Evolutionary conservation across 2,113 vertebrate genomes (phyloP), one percentile per base, ranked within the genome.

Genomic region (Nannospalax galili): DNA sequence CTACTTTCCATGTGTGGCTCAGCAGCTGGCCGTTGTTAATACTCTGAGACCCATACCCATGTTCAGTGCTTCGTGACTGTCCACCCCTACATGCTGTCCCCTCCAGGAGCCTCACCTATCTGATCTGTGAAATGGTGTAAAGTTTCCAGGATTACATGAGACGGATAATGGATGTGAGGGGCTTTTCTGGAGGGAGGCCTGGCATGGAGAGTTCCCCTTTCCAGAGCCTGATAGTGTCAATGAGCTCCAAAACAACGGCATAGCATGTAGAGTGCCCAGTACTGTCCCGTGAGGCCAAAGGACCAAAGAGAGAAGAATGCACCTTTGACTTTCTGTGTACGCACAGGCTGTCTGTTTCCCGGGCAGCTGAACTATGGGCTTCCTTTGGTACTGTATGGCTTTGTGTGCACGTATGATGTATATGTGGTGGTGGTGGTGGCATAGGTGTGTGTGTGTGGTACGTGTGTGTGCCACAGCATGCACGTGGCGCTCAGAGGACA

Each of bases 91-190:
- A 65, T 35, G 24, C 4, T 45, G 6, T 20, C 48, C 17, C n/a
- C 24, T 32, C 2, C 2, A 0, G 60, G 10, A 64, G 3, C 48
- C 75, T 64, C 0, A 0, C 0, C 26, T 6, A 20, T 22, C 77
- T 8, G 17, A 1, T 30, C 1, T 1, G 15, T 37, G 17, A 74
- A 28, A 35, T 5, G 42, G 32, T 6, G 60, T 30, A 52, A 6
- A 1, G 1, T 4, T 11, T 30, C 35, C 14, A 32, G 19, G 79
- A 10, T 2, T 10, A 32, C 40, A 4, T 0, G 62, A 6, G 70
- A 1, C 0, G 0, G 60, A 15, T 22, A 37, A 1, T 0, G 35
- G 6, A 0, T 0, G 0, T 15, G 67, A 0, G 5, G 4, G 32
- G 35, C 60, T 12, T 32, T 42, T 40, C 7, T 3, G 40, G 14